A percentile compares a stretch with the other conserved stretches of the same genome.
phyloP scores from a whole-genome alignment of 2,797 vertebrate genomes.

The Sphenopsis melanotis region DNA sequence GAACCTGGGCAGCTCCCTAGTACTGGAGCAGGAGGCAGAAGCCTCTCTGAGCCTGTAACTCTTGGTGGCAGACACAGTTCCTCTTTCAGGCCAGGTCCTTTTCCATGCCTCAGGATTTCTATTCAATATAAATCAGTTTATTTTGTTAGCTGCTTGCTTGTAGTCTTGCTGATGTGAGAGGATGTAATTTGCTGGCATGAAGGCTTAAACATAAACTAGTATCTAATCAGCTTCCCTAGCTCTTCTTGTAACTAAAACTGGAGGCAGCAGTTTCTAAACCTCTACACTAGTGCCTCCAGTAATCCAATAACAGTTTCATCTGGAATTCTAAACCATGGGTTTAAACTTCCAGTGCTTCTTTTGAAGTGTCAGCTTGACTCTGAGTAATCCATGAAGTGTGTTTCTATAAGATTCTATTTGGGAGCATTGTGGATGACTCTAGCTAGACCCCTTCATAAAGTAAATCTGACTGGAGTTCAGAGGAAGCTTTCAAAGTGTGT shows the following conservation, averaged over 20 bases:
- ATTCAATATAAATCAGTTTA: background rate
- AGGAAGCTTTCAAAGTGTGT: background rate
- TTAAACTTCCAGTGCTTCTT: background rate
- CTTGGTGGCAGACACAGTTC: background rate
- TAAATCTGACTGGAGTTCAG: background rate
- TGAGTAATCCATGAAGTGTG: background rate
- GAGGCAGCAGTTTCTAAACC: background rate
- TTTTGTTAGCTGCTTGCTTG: background rate
- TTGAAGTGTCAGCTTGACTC: background rate
- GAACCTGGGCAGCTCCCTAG: rapidly evolving
- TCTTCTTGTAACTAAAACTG: background rate
- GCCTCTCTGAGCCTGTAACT: background rate
- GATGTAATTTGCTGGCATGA: background rate
- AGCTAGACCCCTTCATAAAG: background rate
- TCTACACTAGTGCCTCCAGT: background rate
- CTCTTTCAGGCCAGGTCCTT: background rate
- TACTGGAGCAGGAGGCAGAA: background rate
- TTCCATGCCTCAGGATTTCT: background rate
- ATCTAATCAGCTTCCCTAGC: background rate
- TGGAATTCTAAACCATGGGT: background rate
- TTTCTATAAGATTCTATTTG: background rate
- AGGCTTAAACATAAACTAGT: background rate
- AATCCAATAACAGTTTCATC: background rate
- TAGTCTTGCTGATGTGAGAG: background rate
- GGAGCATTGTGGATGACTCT: background rate